These are phyloP conservation scores for Nibea albiflora DNA, from an alignment of 2,113 vertebrate genomes.

Conservation along the genomic window DNA sequence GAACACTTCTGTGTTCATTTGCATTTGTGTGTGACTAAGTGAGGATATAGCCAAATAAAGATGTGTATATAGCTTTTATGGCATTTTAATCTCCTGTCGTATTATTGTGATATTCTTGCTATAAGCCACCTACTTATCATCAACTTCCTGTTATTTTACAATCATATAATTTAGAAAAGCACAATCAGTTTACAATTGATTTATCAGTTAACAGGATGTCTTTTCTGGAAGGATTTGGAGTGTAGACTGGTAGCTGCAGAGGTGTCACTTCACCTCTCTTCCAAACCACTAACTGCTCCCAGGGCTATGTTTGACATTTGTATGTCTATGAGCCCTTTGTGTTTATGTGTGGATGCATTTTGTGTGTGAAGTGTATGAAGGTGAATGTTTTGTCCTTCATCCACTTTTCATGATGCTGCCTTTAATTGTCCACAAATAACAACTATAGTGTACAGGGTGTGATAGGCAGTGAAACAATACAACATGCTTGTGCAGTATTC, in stretches of 20 bases:
- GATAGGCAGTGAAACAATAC: not conserved
- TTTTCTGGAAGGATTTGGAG: no score
- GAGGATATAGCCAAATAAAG: not conserved
- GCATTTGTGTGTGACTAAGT: not conserved
- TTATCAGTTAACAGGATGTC: not conserved
- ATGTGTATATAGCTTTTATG: not conserved
- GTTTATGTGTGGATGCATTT: no score
- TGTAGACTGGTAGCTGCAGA: no score
- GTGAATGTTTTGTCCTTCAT: not conserved
- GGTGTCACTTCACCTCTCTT: no score
- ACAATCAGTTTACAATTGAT: not conserved
- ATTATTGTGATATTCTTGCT: not conserved
- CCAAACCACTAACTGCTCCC: no score
- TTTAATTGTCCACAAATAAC: not conserved
- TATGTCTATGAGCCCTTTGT: no score
- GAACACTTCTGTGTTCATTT: not conserved
- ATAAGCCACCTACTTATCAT: not conserved
- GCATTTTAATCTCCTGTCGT: not conserved
- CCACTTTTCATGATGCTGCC: not conserved
- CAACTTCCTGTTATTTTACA: not conserved
- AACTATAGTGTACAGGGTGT: not conserved
- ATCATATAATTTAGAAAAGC: not conserved
- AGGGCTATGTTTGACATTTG: no score
- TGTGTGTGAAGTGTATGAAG: no score
- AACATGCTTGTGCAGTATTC: not conserved